These are phyloP conservation scores for Eueremaeus valkanovi DNA, from an alignment of 2,888 invertebrate genomes.

Conservation along the genomic window DNA sequence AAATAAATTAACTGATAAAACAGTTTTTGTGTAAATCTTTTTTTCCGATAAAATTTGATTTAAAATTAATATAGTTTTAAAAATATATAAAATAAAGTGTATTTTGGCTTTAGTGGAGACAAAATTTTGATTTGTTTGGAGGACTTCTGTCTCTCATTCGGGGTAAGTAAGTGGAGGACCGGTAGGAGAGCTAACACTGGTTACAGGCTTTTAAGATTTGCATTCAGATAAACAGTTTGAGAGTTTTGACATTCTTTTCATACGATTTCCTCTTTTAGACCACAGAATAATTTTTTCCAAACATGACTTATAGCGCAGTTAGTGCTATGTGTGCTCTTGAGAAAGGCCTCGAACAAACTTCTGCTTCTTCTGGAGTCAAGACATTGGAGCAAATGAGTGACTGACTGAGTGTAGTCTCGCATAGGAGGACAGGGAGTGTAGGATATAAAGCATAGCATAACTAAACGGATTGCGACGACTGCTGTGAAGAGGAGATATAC, in stretches of 20 bases:
- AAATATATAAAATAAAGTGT: too few species aligned
- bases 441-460: background rate
- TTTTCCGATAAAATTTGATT: background rate
- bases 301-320: too few species aligned
- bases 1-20: background rate
- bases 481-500: conserved; percentile 17
- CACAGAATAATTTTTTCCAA: too few species aligned
- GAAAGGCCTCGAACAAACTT: too few species aligned
- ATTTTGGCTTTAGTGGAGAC: too few species aligned
- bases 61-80: background rate
- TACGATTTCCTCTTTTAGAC: too few species aligned
- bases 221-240: too few species aligned
- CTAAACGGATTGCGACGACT: background rate
- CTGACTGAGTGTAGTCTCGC: background rate
- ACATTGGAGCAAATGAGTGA: too few species aligned
- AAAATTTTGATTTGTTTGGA: background rate
- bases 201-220: too few species aligned
- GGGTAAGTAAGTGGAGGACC: background rate
- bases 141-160: background rate
- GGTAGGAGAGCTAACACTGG: background rate
- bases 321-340: too few species aligned
- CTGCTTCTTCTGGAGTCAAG: too few species aligned
- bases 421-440: background rate
- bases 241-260: too few species aligned
- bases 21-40: background rate